Evolutionary conservation across 2,113 vertebrate genomes (phyloP).

Genomic region (Pleuronectes platessa): DNA sequence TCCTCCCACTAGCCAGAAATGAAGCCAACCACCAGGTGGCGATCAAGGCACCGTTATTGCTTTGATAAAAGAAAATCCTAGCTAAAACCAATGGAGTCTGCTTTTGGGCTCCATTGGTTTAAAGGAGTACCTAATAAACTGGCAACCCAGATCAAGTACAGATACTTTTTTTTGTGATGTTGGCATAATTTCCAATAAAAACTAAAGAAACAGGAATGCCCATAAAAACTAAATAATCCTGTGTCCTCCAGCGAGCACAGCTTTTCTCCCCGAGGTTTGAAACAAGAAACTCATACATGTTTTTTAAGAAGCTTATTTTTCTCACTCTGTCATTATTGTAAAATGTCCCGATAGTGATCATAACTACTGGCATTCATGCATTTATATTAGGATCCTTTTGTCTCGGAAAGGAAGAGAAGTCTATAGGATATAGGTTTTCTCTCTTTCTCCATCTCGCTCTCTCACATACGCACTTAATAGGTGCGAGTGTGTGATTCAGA

Average conservation of each 20-base stretch:
- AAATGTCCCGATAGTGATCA: background rate
- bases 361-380: background rate
- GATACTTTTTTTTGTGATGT: background rate
- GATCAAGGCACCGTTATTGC: background rate
- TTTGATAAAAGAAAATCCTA: background rate
- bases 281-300: background rate
- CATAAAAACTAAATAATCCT: background rate
- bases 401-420: background rate
- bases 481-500: slow-evolving; percentile 26
- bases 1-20: too few species aligned
- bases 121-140: background rate
- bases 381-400: background rate
- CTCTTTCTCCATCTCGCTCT: background rate
- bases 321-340: background rate
- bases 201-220: background rate
- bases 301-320: too few species aligned
- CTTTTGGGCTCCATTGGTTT: background rate
- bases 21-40: too few species aligned
- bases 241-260: background rate
- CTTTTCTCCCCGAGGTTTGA: background rate
- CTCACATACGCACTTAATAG: background rate
- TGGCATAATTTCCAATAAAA: background rate
- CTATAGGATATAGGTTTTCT: background rate
- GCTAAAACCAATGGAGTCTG: background rate
- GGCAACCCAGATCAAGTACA: slow-evolving; percentile 7